Base-by-base conservation (phyloP, 2,797 vertebrate species). In the Acrossocheilus wenchowensis region DNA sequence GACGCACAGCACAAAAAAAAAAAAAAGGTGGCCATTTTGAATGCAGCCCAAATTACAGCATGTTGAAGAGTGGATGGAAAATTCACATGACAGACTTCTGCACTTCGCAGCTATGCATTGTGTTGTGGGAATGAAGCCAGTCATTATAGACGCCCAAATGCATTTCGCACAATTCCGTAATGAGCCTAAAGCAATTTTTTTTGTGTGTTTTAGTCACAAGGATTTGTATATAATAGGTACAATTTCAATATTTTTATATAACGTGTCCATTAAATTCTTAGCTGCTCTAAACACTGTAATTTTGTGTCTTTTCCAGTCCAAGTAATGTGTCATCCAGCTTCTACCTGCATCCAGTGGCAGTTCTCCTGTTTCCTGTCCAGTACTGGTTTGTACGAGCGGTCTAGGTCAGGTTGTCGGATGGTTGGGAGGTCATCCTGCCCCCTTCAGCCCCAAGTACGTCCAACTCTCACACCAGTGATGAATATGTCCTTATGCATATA, bases 21-120 rank as follows among this genome's bases (percentile, higher is more conserved):
- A 54, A 36, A 36, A 77, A 60, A 87, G 91, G 90, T 91, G 92
- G 92, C 91, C 92, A 92, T 93, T 89, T 93, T 94, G 91, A 93
- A 94, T 84, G 93, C 88, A 87, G 88, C 90, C 87, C 79, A 88
- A 91, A 90, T 94, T 92, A 90, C 91, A 91, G 78, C 91, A 92
- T 41, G 92, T 91, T 92, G 90, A 90, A 90, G 93, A 93, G 94
- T 92, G 94, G 94, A 94, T 92, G 89, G 92, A 93, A 93, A 93
- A 93, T 91, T 90, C 86, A 90, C 73, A 69, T 91, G 89, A 92
- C 93, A 91, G 92, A 94, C 90, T 90, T 88, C 82, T 88, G 81
- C 52, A 88, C 80, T 81, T 83, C 74, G 87, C 75, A 62, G 62
- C 82, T 80, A 50, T 57, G 81, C 64, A 64, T 74, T 41, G 75